Evolutionary conservation across 2,888 invertebrate genomes (phyloP).

Genomic region (Thymelicus acteon): DNA sequence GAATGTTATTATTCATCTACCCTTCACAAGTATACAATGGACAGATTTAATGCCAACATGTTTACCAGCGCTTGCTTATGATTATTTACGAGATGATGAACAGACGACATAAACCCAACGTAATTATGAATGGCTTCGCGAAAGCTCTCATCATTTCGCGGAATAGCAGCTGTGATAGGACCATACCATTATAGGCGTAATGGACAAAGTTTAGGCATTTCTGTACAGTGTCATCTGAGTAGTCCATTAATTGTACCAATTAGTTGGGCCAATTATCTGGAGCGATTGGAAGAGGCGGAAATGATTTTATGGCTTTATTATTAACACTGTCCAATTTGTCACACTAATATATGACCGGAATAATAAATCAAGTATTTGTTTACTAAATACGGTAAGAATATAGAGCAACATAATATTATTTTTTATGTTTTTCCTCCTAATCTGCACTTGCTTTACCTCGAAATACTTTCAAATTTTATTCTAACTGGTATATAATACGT

Average conservation of each 20-base stretch:
- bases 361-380: not conserved
- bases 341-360: not conserved
- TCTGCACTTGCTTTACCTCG: too few relatives aligned
- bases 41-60: too few relatives aligned
- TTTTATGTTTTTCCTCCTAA: too few relatives aligned
- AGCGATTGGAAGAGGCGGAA: slow-evolving; percentile 17
- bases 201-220: slow-evolving; percentile 31
- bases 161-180: slow-evolving; percentile 26
- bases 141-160: slow-evolving; percentile 28
- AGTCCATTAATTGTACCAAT: slow-evolving; percentile 24
- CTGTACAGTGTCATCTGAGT: slow-evolving; percentile 21
- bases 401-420: too few relatives aligned
- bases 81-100: not conserved
- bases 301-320: slow-evolving; percentile 16
- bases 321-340: not conserved
- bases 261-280: not conserved
- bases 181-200: slow-evolving; percentile 24
- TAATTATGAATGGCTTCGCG: slow-evolving; percentile 9
- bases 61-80: too few relatives aligned
- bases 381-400: too few relatives aligned
- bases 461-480: too few relatives aligned
- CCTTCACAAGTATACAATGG: too few relatives aligned
- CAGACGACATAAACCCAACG: not conserved
- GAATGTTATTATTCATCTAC: too few relatives aligned
- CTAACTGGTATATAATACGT: too few relatives aligned